phyloP scores from a whole-genome alignment of 2,797 vertebrate genomes.

The Pseudocheirus occidentalis region DNA sequence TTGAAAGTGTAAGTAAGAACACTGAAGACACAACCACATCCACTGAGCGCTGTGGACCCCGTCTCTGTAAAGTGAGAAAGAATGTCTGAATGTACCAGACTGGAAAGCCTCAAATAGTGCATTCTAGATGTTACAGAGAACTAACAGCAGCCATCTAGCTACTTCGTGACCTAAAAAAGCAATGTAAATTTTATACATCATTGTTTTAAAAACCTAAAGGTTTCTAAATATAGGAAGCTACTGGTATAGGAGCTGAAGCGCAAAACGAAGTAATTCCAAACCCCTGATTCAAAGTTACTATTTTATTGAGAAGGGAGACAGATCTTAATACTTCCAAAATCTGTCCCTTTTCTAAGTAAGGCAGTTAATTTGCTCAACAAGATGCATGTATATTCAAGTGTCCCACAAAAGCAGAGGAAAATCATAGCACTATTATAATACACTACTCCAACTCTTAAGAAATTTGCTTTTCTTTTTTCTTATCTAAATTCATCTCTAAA shows the following conservation, averaged over 20 bases:
- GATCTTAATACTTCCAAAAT: neutral
- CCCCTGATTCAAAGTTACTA: neutral
- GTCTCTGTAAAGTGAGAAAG: conserved; percentile 86
- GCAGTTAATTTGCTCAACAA: neutral
- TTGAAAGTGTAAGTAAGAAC: conserved; percentile 95
- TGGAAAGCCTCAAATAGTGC: rapidly evolving
- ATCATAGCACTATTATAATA: neutral
- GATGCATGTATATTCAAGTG: neutral
- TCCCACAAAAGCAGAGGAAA: conserved; percentile 9
- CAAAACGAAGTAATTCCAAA: neutral
- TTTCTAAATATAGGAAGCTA: neutral
- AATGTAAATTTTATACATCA: neutral
- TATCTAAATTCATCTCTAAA: neutral
- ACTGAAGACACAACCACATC: conserved; percentile 98
- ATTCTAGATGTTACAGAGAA: neutral
- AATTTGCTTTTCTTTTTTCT: neutral
- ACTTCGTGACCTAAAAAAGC: neutral
- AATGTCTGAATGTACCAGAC: rapidly evolving
- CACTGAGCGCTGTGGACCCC: conserved; percentile 97
- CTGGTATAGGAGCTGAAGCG: neutral
- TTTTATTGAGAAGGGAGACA: neutral
- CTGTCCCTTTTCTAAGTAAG: conserved; percentile 28
- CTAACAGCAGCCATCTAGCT: neutral
- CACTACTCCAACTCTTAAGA: neutral
- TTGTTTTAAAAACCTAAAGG: neutral